Percentiles rank a stretch among this genome's conserved stretches.
Evolutionary conservation across 53 echinoderm and acorn worm species (phyloP).

Genomic region (Holothuria leucospilota): DNA sequence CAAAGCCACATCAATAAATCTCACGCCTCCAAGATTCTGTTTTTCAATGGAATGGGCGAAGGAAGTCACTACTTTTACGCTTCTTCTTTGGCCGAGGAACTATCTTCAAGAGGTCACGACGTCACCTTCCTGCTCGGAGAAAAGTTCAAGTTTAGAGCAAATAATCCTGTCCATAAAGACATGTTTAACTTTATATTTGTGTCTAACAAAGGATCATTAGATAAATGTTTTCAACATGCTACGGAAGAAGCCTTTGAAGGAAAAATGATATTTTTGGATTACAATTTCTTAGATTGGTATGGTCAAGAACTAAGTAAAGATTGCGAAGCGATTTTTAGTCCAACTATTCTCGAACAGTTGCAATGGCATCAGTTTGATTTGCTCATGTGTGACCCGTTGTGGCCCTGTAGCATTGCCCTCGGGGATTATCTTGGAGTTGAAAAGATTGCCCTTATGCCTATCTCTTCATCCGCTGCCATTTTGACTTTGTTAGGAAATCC

Average conservation of each 20-base stretch:
- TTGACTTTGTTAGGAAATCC: not conserved
- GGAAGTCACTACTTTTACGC: conserved; percentile 37
- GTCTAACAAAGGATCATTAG: not conserved
- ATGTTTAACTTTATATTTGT: conserved; percentile 13
- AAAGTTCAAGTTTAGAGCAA: not conserved
- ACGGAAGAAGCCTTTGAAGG: not conserved
- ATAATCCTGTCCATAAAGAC: not conserved
- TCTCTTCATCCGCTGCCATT: not conserved
- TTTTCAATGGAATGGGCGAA: conserved; percentile 30
- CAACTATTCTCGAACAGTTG: not conserved
- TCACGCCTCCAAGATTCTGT: not conserved
- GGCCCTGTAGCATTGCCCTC: conserved; percentile 17
- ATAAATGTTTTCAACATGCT: not conserved
- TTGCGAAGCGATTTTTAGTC: not conserved
- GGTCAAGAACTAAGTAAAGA: not conserved
- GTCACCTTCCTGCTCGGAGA: not conserved
- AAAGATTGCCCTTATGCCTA: conserved; percentile 3
- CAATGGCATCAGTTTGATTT: not conserved
- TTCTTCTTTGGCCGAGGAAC: conserved; percentile 9
- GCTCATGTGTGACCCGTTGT: not conserved
- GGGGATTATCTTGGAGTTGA: conserved; percentile 13
- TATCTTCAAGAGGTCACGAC: not conserved
- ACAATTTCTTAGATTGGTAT: not conserved
- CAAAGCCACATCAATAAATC: too few species aligned
- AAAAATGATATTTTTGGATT: not conserved